A percentile compares a stretch with the other conserved stretches of the same genome.
phyloP scores from a whole-genome alignment of 2,113 vertebrate genomes.

The Larimichthys crocea region DNA sequence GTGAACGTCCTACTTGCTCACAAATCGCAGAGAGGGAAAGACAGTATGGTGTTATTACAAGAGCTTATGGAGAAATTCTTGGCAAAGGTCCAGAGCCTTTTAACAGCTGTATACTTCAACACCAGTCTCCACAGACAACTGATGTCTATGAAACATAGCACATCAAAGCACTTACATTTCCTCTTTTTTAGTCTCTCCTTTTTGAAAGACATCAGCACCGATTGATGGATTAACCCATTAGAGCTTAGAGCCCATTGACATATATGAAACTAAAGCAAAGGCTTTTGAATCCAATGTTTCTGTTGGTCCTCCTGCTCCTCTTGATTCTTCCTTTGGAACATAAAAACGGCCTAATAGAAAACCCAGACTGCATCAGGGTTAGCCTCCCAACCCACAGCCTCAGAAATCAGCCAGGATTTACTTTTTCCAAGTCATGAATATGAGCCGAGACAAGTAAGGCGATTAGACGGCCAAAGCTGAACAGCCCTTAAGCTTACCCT shows the following conservation, averaged over 20 bases:
- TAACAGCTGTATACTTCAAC: constrained; percentile 32
- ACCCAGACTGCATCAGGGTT: constrained; percentile 67
- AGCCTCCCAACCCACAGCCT: constrained; percentile 63
- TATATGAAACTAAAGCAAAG: constrained; percentile 44
- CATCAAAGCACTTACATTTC: constrained; percentile 27
- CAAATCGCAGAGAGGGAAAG: neutral
- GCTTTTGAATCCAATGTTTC: constrained; percentile 59
- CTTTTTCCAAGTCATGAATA: constrained; percentile 63
- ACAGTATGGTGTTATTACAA: neutral
- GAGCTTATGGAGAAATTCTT: constrained; percentile 10
- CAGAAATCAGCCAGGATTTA: constrained; percentile 65
- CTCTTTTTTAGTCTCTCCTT: constrained; percentile 21
- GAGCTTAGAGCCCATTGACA: constrained; percentile 32
- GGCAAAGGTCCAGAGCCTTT: constrained; percentile 5
- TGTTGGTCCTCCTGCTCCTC: constrained; percentile 53
- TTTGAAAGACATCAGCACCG: constrained; percentile 43
- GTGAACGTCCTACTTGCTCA: neutral
- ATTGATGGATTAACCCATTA: constrained; percentile 51
- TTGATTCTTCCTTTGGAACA: constrained; percentile 53
- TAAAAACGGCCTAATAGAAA: constrained; percentile 72
- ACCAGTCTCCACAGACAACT: neutral
- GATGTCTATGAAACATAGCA: constrained; percentile 39
- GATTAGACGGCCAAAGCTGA: constrained; percentile 52
- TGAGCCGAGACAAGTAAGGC: constrained; percentile 60
- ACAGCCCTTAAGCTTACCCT: constrained; percentile 40